Conservation (phyloP, 2,113 vertebrate species). For the Pan paniscus region DNA sequence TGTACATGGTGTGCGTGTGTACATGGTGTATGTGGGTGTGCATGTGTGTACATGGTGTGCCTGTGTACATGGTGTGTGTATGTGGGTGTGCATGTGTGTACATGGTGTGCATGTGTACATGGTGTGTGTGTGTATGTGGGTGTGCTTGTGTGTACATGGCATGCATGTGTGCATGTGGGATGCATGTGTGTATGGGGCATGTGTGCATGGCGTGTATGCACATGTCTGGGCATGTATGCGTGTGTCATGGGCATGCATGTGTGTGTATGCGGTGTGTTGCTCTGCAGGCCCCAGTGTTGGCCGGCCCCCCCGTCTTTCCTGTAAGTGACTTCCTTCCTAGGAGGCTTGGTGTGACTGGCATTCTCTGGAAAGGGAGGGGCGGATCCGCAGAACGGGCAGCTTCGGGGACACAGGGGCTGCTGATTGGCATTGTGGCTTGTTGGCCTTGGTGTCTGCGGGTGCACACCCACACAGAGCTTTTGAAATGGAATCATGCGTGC, state of each 20-base stretch:
- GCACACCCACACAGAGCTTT: neutral
- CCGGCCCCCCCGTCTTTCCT: neutral
- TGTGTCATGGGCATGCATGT: neutral
- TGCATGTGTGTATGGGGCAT: rapidly evolving
- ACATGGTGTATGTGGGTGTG: neutral
- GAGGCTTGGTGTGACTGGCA: neutral
- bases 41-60: rapidly evolving
- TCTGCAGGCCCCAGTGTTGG: neutral
- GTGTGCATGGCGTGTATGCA: rapidly evolving
- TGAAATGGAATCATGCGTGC: too few relatives aligned
- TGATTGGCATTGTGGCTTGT: rapidly evolving
- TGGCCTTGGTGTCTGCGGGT: neutral
- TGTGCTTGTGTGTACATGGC: neutral
- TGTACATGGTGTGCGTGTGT: too few relatives aligned
- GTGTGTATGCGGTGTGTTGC: neutral
- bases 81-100: too few relatives aligned
- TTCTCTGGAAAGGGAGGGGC: neutral
- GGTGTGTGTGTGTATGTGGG: too few relatives aligned
- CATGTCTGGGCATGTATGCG: neutral
- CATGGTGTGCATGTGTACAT: neutral
- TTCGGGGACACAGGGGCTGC: rapidly evolving
- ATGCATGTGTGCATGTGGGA: rapidly evolving
- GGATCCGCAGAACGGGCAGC: neutral
- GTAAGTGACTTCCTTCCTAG: neutral
- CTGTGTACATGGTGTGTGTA: too few relatives aligned